These are phyloP conservation scores for Entosphenus tridentatus DNA, from an alignment of 2,113 vertebrate genomes.

Conservation along the genomic window DNA sequence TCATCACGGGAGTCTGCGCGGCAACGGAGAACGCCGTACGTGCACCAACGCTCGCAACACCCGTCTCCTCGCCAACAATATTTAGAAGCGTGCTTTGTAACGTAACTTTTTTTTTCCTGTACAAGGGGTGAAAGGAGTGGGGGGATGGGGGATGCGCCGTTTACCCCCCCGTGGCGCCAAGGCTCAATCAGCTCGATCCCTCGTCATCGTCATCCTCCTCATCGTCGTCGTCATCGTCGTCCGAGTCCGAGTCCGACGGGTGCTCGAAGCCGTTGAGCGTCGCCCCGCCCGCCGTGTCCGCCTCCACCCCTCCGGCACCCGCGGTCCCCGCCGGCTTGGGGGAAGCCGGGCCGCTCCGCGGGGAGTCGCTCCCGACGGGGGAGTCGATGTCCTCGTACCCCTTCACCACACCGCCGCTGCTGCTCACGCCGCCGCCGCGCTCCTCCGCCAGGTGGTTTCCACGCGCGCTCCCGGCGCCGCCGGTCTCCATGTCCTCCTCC, in stretches of 20 bases:
- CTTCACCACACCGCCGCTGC: not conserved
- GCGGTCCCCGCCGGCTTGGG: not conserved
- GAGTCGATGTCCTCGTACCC: conserved; percentile 1
- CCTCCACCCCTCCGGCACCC: not conserved
- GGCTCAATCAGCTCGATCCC: too few relatives aligned
- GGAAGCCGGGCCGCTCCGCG: too few relatives aligned
- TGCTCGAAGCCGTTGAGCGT: not conserved
- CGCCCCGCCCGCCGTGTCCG: not conserved
- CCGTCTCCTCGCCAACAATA: too few relatives aligned
- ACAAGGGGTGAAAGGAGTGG: too few relatives aligned
- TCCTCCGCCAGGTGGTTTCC: not conserved
- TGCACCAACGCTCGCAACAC: too few relatives aligned
- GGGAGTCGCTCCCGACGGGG: not conserved
- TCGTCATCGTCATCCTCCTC: not conserved
- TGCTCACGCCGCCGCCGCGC: not conserved
- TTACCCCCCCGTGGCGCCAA: too few relatives aligned
- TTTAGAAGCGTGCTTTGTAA: too few relatives aligned
- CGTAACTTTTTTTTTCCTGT: too few relatives aligned
- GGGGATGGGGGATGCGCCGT: too few relatives aligned
- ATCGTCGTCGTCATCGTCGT: not conserved
- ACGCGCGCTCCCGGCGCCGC: not conserved
- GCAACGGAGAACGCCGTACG: too few relatives aligned
- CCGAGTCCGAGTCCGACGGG: not conserved
- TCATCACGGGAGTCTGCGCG: too few relatives aligned
- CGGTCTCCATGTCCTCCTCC: not conserved